Conservation (phyloP, 2,797 vertebrate genomes). For the Lacerta bilineata region DNA sequence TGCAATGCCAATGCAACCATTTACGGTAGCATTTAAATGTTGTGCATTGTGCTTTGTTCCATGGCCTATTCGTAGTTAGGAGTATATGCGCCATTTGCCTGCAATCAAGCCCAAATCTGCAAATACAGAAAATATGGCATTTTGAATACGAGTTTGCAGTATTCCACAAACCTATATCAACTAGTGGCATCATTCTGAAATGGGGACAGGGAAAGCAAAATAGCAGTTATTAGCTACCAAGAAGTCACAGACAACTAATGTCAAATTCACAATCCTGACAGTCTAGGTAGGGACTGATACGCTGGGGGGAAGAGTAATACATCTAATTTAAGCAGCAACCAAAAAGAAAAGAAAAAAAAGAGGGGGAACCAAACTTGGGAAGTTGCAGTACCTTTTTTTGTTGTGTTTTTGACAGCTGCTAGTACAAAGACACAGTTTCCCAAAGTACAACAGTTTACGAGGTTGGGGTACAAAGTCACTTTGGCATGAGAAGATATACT, state of each 20-base stretch:
- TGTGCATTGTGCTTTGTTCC: not conserved
- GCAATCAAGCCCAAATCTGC: not conserved
- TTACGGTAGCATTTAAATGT: not conserved
- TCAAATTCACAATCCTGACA: not conserved
- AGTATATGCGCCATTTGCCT: not conserved
- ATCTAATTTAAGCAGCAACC: not conserved
- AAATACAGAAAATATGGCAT: not conserved
- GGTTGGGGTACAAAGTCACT: conserved; percentile 10
- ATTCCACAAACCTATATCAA: not conserved
- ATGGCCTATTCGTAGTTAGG: not conserved
- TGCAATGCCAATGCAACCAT: not conserved
- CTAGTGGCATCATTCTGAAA: not conserved
- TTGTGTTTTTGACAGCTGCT: not conserved
- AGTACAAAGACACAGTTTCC: not conserved
- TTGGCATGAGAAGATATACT: conserved; percentile 9
- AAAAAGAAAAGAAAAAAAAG: not conserved
- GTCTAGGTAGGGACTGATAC: not conserved
- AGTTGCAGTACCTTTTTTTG: not conserved
- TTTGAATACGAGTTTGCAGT: not conserved
- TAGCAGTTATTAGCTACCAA: not conserved
- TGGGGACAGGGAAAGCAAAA: not conserved
- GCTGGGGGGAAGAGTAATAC: not conserved
- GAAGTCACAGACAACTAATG: not conserved
- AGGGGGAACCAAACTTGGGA: not conserved
- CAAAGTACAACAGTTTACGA: conserved; percentile 21